Conservation (phyloP, 2,797 vertebrate species). For the Telmatherina bonti region DNA sequence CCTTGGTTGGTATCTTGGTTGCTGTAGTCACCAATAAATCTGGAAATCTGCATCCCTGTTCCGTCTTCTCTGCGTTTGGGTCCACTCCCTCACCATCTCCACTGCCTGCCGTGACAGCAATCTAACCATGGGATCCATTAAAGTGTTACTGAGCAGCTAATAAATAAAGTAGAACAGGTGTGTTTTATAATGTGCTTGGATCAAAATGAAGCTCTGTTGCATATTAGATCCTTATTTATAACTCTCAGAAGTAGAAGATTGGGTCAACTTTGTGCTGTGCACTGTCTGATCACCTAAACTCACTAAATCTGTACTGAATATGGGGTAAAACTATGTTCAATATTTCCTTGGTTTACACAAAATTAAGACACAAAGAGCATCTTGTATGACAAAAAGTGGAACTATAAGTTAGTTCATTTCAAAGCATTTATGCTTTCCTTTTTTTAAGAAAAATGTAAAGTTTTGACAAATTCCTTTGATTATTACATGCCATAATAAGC, state of each 20-base stretch:
- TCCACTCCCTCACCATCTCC: no score
- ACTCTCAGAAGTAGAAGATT: not conserved
- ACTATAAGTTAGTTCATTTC: not conserved
- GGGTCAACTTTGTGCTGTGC: not conserved
- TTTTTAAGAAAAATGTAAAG: not conserved
- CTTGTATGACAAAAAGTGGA: not conserved
- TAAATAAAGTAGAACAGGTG: slow-evolving; percentile 7
- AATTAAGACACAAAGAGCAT: not conserved
- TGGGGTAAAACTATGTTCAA: not conserved
- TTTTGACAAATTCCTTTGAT: no score
- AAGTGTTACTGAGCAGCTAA: not conserved
- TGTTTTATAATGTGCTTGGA: not conserved
- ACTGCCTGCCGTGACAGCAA: no score
- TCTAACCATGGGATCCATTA: not conserved
- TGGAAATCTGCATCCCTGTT: no score
- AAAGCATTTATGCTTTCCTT: not conserved
- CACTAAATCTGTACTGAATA: not conserved
- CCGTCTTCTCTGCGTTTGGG: no score
- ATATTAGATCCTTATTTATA: not conserved
- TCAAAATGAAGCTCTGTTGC: not conserved
- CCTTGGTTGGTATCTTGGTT: no score
- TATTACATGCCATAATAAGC: not conserved
- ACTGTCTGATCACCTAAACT: not conserved
- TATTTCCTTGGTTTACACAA: not conserved
- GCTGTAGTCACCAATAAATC: no score